A percentile compares a stretch with the other conserved stretches of the same genome.
phyloP scores from a whole-genome alignment of 2,113 vertebrate species.

The Hydrochoerus hydrochaeris region DNA sequence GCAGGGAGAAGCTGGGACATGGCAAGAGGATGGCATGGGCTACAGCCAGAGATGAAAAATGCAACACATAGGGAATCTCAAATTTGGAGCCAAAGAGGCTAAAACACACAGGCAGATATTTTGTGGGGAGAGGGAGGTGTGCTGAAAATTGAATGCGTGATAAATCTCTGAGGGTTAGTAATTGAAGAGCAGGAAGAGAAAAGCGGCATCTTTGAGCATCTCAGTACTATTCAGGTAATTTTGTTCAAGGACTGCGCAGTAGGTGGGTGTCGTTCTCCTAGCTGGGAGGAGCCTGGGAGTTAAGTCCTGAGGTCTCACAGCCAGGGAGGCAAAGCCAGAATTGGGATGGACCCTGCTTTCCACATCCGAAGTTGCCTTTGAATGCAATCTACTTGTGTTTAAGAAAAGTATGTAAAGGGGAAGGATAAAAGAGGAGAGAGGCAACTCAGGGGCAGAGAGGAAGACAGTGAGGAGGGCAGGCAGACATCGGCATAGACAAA shows the following conservation, averaged over 20 bases:
- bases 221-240: rapidly evolving
- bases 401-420: not conserved
- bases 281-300: rapidly evolving
- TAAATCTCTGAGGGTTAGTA: not conserved
- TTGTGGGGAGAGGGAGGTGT: not conserved
- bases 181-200: not conserved
- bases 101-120: not conserved
- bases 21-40: too few relatives aligned
- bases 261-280: rapidly evolving
- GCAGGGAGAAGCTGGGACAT: rapidly evolving
- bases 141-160: not conserved
- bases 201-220: not conserved
- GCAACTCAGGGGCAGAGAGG: not conserved
- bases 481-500: too few relatives aligned
- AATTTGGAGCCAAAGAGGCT: not conserved
- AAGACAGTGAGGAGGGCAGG: not conserved
- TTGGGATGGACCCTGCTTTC: not conserved
- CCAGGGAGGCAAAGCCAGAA: not conserved
- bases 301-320: not conserved
- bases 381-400: not conserved
- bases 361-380: not conserved
- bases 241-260: rapidly evolving
- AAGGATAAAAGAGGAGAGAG: not conserved
- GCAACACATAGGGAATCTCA: rapidly evolving
- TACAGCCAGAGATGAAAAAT: not conserved